Conservation (phyloP, 2,113 vertebrate species). For the Nibea coibor region DNA sequence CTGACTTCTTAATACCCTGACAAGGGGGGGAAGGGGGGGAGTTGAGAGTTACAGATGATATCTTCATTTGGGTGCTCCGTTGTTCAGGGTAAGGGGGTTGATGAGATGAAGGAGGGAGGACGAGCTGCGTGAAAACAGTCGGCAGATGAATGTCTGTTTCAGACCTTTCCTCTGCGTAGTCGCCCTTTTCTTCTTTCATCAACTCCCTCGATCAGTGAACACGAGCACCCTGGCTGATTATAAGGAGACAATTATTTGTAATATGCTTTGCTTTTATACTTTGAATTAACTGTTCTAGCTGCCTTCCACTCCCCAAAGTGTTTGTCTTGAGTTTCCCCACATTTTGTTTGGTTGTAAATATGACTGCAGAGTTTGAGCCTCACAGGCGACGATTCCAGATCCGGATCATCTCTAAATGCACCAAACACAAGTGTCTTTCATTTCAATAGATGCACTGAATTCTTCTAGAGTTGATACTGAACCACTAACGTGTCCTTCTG, state of each 20-base stretch:
- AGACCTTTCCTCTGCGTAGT: constrained; percentile 15
- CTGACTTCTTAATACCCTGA: constrained; percentile 49
- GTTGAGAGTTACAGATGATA: constrained; percentile 65
- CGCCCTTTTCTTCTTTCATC: constrained; percentile 33
- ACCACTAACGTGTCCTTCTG: constrained; percentile 26
- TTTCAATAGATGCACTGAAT: constrained; percentile 76
- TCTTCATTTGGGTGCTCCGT: constrained; percentile 39
- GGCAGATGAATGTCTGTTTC: neutral
- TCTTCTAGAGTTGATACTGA: constrained; percentile 13
- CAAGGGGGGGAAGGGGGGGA: constrained; percentile 18
- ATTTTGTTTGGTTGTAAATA: constrained; percentile 49
- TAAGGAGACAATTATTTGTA: constrained; percentile 52
- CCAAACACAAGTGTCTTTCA: constrained; percentile 54
- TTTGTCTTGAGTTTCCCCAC: constrained; percentile 21
- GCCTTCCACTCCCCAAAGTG: neutral
- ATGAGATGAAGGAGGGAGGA: constrained; percentile 21
- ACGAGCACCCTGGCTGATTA: constrained; percentile 41
- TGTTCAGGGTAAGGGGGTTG: constrained; percentile 44
- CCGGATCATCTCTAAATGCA: constrained; percentile 17
- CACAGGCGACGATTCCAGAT: constrained; percentile 7
- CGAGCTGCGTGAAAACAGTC: constrained; percentile 6
- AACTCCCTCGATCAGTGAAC: constrained; percentile 51
- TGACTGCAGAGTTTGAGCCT: constrained; percentile 32
- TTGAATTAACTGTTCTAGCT: constrained; percentile 17
- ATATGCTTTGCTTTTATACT: constrained; percentile 63